phyloP scores from a whole-genome alignment of 64 coral and sea anemone genomes.

The Cladopsammia gracilis region DNA sequence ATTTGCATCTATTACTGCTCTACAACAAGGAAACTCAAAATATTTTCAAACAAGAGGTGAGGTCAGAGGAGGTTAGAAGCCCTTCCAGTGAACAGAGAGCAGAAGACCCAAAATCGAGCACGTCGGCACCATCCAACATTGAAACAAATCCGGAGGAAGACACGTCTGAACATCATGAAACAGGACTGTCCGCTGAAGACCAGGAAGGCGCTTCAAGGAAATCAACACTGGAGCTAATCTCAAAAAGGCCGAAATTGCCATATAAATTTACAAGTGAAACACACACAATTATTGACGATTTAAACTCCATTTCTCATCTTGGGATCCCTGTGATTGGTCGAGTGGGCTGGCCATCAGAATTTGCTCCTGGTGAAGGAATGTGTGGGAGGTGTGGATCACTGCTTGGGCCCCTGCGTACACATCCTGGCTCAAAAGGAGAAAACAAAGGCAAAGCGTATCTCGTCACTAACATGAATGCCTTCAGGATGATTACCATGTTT shows the following conservation, averaged over 20 bases:
- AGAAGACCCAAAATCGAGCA: not conserved
- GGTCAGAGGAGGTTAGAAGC: too few relatives aligned
- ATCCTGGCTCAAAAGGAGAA: not conserved
- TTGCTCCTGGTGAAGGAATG: not conserved
- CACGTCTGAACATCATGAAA: too few relatives aligned
- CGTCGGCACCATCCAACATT: too few relatives aligned
- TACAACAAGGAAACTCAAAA: not conserved
- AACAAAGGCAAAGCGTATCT: not conserved
- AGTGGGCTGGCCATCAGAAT: slow-evolving; percentile 14
- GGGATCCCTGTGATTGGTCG: not conserved
- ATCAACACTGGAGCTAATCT: not conserved
- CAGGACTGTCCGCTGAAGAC: too few relatives aligned
- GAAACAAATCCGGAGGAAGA: too few relatives aligned
- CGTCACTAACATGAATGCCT: slow-evolving; percentile 14
- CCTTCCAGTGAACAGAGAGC: too few relatives aligned
- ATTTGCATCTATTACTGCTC: slow-evolving; percentile 7
- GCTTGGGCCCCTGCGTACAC: not conserved
- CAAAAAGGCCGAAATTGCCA: not conserved
- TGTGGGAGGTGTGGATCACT: not conserved
- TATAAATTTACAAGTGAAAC: not conserved
- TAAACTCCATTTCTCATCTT: not conserved
- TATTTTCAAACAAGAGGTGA: too few relatives aligned
- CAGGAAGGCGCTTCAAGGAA: too few relatives aligned
- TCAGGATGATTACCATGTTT: not conserved
- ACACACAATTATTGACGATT: not conserved